phyloP scores from a whole-genome alignment of 2,888 invertebrate genomes.

The Arctia plantaginis region DNA sequence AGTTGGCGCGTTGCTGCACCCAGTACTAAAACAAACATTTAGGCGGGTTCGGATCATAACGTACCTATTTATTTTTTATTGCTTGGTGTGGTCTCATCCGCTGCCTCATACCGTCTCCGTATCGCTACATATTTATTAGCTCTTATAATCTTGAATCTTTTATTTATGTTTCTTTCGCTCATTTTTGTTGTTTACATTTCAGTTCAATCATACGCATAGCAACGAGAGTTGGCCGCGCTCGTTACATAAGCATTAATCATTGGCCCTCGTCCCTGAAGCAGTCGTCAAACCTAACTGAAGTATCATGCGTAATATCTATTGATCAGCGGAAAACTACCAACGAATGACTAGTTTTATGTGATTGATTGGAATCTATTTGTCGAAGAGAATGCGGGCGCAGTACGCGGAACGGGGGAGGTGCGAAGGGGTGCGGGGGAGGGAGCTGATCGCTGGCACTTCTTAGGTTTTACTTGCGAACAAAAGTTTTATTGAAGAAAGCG shows the following conservation, averaged over 20 bases:
- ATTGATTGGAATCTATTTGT: conserved; percentile 25
- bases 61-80: neutral
- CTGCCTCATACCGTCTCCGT: neutral
- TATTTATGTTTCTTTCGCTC: neutral
- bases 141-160: neutral
- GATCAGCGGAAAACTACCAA: conserved; percentile 21
- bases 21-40: neutral
- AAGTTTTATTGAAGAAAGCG: conserved; percentile 10
- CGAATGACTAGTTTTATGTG: conserved; percentile 1
- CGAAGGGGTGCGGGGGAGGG: neutral
- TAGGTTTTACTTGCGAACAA: conserved; percentile 8
- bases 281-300: conserved; percentile 5
- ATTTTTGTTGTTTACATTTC: neutral
- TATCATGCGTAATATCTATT: conserved; percentile 4
- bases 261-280: neutral
- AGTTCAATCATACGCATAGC: neutral
- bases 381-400: conserved; percentile 19
- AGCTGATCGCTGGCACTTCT: neutral
- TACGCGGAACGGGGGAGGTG: neutral
- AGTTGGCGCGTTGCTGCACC: neutral
- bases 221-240: neutral
- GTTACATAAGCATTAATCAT: neutral
- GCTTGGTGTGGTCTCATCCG: too few relatives aligned
- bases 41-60: neutral
- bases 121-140: neutral